These are phyloP conservation scores for Corynorhinus townsendii DNA, from an alignment of 2,113 vertebrate species.

Conservation along the genomic window DNA sequence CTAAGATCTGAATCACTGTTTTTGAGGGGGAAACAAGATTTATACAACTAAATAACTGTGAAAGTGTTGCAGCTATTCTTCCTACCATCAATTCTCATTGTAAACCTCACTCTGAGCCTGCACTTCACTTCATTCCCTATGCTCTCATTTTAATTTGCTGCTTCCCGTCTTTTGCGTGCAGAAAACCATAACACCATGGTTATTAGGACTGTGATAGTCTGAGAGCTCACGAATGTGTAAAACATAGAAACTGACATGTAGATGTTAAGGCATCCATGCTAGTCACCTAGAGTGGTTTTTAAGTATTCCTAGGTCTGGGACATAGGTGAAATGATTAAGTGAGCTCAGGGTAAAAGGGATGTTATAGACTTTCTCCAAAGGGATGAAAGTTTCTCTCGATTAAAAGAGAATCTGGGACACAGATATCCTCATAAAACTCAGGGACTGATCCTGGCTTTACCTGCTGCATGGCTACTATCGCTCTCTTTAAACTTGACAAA, in stretches of 20 bases:
- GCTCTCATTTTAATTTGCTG: background rate
- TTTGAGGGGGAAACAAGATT: background rate
- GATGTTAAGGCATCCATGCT: background rate
- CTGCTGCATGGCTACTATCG: background rate
- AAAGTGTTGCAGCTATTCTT: background rate
- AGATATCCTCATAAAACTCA: background rate
- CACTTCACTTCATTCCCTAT: background rate
- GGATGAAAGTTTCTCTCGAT: background rate
- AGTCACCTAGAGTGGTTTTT: background rate
- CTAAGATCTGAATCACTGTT: background rate
- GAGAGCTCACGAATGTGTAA: background rate
- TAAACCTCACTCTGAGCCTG: background rate
- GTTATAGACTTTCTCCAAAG: background rate
- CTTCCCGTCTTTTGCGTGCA: background rate
- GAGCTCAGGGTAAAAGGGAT: background rate
- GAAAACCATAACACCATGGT: background rate
- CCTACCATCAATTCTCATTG: background rate
- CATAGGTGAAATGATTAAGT: background rate
- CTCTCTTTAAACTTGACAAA: background rate
- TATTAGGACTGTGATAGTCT: background rate
- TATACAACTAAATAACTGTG: constrained; percentile 3
- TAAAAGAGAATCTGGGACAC: background rate
- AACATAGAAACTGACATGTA: background rate
- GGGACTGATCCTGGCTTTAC: background rate
- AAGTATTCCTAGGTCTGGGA: background rate